These are phyloP conservation scores for Anastrepha obliqua DNA, from an alignment of 1,140 invertebrate species.

Conservation along the genomic window DNA sequence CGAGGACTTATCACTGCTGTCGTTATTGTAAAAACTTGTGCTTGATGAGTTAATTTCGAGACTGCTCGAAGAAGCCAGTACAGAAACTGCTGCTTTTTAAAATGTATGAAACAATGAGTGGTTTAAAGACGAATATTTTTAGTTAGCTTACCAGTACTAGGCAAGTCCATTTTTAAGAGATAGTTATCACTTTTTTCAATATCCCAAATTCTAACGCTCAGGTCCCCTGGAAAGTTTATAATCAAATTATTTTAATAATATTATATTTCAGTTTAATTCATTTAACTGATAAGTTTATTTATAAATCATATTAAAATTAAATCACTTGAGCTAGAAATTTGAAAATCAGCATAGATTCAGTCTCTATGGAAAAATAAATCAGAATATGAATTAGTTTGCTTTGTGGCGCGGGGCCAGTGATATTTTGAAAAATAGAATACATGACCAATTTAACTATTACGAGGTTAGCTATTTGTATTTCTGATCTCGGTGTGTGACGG, in stretches of 20 bases:
- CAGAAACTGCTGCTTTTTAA: neutral
- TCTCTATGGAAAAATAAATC: too few species aligned
- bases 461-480: too few species aligned
- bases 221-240: conserved; percentile 76
- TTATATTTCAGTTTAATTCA: too few species aligned
- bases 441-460: too few species aligned
- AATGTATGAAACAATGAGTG: neutral
- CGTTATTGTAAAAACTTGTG: conserved; percentile 58
- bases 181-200: conserved; percentile 94
- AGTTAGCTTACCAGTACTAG: conserved; percentile 57
- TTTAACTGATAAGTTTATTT: too few species aligned
- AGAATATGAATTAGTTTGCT: too few species aligned
- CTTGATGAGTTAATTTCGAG: conserved; percentile 48
- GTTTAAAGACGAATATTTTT: neutral
- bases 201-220: conserved; percentile 94
- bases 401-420: too few species aligned
- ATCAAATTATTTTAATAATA: neutral
- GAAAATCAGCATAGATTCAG: too few species aligned
- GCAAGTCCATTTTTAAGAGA: conserved; percentile 79
- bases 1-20: conserved; percentile 38
- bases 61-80: neutral
- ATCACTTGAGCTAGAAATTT: too few species aligned
- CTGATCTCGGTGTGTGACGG: too few species aligned
- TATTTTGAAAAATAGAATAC: too few species aligned
- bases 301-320: too few species aligned